phyloP scores from a whole-genome alignment of 35 echinoderm and acorn worm species.

The Ophioderma brevispina region DNA sequence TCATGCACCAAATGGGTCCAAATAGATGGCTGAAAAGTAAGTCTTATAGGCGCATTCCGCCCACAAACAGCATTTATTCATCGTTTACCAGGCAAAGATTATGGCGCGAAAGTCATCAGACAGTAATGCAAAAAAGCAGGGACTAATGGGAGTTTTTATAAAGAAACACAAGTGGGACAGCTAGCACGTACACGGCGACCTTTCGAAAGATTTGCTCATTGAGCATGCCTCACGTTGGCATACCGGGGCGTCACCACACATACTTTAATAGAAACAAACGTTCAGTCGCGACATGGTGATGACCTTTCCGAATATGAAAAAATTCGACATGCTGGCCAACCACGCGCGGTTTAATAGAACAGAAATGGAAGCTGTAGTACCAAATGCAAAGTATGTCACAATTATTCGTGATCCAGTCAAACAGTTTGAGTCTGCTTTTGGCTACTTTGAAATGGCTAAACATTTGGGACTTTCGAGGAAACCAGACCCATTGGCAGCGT shows the following conservation, averaged over 20 bases:
- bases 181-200: constrained; percentile 64
- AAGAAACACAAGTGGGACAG: constrained; percentile 77
- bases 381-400: constrained; percentile 47
- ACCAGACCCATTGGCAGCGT: constrained; percentile 19
- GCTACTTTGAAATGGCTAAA: constrained; percentile 4
- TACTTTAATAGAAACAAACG: constrained; percentile 7
- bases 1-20: too few species aligned
- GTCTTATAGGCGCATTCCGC: too few species aligned
- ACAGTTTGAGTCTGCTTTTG: too few species aligned
- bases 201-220: constrained; percentile 58
- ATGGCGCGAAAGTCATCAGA: too few species aligned
- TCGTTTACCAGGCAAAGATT: too few species aligned
- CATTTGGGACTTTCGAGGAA: not conserved
- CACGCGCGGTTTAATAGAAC: constrained; percentile 64
- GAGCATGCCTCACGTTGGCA: constrained; percentile 48
- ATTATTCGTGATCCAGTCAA: constrained; percentile 65
- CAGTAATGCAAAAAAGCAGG: too few species aligned
- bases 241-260: constrained; percentile 55
- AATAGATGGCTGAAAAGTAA: too few species aligned
- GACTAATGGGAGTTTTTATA: too few species aligned
- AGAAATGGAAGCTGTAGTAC: constrained; percentile 71
- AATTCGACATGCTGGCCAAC: constrained; percentile 65
- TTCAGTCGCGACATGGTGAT: constrained; percentile 11
- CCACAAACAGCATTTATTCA: too few species aligned
- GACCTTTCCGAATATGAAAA: not conserved